Evolutionary conservation across 2,113 vertebrate genomes (phyloP), one percentile per base, ranked within the genome.

Genomic region (Oplegnathus fasciatus): DNA sequence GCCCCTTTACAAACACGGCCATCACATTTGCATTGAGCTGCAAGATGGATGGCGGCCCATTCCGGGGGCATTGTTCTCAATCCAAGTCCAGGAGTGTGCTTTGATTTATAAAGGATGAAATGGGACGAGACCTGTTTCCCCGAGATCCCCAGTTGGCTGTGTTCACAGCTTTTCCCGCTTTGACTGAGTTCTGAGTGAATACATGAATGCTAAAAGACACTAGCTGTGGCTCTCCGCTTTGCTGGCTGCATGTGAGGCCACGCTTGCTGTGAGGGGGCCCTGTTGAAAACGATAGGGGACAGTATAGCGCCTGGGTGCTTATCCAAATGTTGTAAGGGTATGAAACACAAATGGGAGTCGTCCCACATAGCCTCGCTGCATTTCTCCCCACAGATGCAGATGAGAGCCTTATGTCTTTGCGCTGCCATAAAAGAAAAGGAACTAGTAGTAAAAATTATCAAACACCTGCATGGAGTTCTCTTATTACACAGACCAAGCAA

Each of bases 21-120:
- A 30, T 65, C 15, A 4, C 88, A 80, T 87, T 75, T 86, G 66
- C 86, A 78, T 62, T 2, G 28, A 78, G 89, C 46, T 4, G 34
- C 9, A 20, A 78, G 81, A 90, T 85, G 88, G 87, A 92, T 68
- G 82, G 40, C 5, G 8, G 80, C 90, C 90, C 66, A 34, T 86
- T 89, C 68, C n/a, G 46, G 64, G 74, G 89, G 57, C 83, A 91
- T 91, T 93, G 89, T 90, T 93, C 89, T 66, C 86, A 62, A 61
- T 92, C 91, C 90, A 92, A 91, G 86, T 89, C 87, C 77, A 80
- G 84, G 75, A 84, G 84, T 65, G 80, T 22, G 76, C 91, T 93
- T 92, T 93, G 92, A 93, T 93, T 91, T 55, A 92, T 94, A 92
- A 94, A 92, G 91, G 72, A 94, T 93, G 90, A 92, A 90, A 92